A percentile compares a stretch with the other conserved stretches of the same genome.
phyloP scores from a whole-genome alignment of 1,140 invertebrate species.

The Cydia splendana region DNA sequence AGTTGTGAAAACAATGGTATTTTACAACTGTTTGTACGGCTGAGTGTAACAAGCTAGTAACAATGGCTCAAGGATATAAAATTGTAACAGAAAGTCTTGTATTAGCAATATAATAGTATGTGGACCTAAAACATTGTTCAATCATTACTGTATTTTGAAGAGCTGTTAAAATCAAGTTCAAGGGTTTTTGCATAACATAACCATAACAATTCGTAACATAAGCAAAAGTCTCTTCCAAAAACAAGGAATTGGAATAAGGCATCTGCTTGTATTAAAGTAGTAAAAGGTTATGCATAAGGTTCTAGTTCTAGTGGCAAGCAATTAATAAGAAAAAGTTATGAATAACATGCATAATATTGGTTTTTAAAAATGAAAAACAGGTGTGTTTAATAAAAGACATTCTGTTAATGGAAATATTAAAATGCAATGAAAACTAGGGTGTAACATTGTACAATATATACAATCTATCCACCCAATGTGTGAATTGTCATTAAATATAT shows the following conservation, averaged over 20 bases:
- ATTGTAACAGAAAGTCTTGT: neutral
- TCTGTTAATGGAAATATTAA: neutral
- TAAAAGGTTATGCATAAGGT: no score
- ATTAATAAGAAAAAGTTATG: neutral
- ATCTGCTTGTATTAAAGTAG: no score
- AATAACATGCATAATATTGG: neutral
- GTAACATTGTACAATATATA: no score
- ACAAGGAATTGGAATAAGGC: neutral
- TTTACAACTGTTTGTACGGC: constrained; percentile 8
- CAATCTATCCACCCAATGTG: no score
- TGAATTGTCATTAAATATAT: no score
- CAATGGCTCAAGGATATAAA: neutral
- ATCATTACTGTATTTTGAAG: neutral
- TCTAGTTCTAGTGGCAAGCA: neutral
- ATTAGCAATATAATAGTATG: constrained; percentile 39
- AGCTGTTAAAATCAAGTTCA: neutral
- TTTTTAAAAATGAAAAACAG: neutral
- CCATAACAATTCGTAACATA: neutral
- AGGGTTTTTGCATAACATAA: neutral
- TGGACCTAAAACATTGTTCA: neutral
- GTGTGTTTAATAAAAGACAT: neutral
- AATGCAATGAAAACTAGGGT: neutral
- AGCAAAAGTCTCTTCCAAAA: neutral
- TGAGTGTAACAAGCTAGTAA: neutral
- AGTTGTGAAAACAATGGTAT: constrained; percentile 32